Conservation (phyloP, 2,113 vertebrate genomes). For the Notothenia coriiceps region DNA sequence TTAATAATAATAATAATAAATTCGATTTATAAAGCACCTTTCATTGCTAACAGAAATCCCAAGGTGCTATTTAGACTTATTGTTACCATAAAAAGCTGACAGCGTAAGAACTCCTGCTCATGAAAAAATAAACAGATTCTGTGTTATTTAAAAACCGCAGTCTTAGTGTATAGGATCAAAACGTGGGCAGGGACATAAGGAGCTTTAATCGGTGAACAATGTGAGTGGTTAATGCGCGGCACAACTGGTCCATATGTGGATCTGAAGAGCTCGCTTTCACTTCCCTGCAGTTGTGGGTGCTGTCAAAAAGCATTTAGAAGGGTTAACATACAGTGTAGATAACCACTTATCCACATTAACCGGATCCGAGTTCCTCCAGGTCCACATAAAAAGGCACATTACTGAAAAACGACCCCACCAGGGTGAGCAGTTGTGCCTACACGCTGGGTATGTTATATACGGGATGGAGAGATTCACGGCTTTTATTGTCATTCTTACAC, state of each 20-base stretch:
- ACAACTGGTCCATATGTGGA: slow-evolving; percentile 35
- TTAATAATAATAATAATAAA: no score
- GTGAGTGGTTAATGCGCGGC: slow-evolving; percentile 46
- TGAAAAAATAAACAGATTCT: slow-evolving; percentile 58
- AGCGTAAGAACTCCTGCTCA: slow-evolving; percentile 24
- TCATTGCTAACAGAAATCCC: no score
- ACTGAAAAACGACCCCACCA: slow-evolving; percentile 22
- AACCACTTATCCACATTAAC: slow-evolving; percentile 45
- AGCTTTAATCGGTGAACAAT: slow-evolving; percentile 55
- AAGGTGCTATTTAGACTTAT: neutral
- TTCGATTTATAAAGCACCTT: no score
- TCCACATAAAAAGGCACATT: slow-evolving; percentile 13
- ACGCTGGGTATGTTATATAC: slow-evolving; percentile 4
- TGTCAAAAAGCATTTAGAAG: slow-evolving; percentile 42
- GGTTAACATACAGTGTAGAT: slow-evolving; percentile 36
- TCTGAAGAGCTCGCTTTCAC: slow-evolving; percentile 29
- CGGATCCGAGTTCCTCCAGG: neutral
- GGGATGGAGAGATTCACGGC: neutral
- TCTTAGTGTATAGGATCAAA: slow-evolving; percentile 35
- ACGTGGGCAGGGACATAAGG: slow-evolving; percentile 49
- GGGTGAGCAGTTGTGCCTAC: slow-evolving; percentile 6
- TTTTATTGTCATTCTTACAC: no score
- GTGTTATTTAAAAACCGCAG: slow-evolving; percentile 58
- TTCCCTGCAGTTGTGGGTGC: slow-evolving; percentile 31
- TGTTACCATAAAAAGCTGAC: slow-evolving; percentile 44